phyloP scores from a whole-genome alignment of 2,797 vertebrate genomes.

The Poecilia gillii region DNA sequence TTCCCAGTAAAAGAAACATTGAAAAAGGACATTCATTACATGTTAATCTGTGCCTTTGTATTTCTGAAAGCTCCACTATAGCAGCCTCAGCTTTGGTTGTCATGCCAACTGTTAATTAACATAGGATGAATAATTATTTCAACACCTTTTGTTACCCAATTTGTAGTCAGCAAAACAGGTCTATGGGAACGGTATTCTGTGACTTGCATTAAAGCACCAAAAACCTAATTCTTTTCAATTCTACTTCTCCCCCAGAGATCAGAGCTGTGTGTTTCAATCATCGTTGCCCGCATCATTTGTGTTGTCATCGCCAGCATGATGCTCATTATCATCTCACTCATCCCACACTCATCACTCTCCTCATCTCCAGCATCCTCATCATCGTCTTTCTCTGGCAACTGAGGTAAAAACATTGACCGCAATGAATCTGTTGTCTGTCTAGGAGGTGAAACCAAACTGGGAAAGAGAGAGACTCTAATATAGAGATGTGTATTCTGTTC shows the following conservation, averaged over 20 bases:
- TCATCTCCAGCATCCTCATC: conserved; percentile 50
- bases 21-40: conserved; percentile 20
- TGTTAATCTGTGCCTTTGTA: conserved; percentile 28
- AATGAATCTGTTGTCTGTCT: neutral
- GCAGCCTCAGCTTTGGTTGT: conserved; percentile 48
- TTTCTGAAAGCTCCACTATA: conserved; percentile 21
- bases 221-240: conserved; percentile 43
- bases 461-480: neutral
- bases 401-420: conserved; percentile 61
- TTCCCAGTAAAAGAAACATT: conserved; percentile 36
- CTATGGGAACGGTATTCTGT: conserved; percentile 25
- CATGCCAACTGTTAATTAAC: conserved; percentile 59
- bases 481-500: neutral
- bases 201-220: conserved; percentile 40
- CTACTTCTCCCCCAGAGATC: conserved; percentile 61
- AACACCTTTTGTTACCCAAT: conserved; percentile 32
- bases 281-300: conserved; percentile 42
- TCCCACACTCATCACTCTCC: conserved; percentile 40
- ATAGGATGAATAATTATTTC: conserved; percentile 53
- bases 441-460: conserved; percentile 6
- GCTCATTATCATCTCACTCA: conserved; percentile 57
- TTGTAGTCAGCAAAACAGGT: conserved; percentile 24
- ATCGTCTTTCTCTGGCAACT: conserved; percentile 27
- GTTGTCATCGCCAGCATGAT: conserved; percentile 56
- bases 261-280: conserved; percentile 48